Base-by-base conservation (phyloP, 2,888 invertebrate genomes). In the Omphaloscelis lunosa region DNA sequence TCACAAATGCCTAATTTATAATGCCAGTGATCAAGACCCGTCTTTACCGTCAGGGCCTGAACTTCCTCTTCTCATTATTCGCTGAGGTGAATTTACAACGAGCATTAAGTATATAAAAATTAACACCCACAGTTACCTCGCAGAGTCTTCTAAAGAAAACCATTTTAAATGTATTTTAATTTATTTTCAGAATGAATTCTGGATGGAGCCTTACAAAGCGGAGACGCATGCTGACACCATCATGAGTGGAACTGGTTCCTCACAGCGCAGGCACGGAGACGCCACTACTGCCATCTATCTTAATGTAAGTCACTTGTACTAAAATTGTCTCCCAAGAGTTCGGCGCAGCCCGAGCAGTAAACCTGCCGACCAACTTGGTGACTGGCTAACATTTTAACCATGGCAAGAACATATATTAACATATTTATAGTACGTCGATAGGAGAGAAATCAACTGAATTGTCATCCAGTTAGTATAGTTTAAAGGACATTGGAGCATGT, bases 261-360 rank as follows among this genome's bases (percentile, higher is more conserved):
- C 94, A 27, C 93, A 93, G 73, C 90, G 94, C 3, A 92, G 92
- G 58, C 93, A 93, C 39, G 92, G 91, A 29, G 95, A 95, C 61
- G 95, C 95, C 29, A 95, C 95, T 58, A 96, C 96, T 63, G 96
- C 95, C 84, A 96, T 96, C 76, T 95, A 95, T 84, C 88, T 96
- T 48, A 96, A 96, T 83, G 96, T 96, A 84, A 93, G 95, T 67
- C 23, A 51, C 51, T 3, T 23, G 3, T 8, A 51, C 7, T 51
- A 23, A 51, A 9, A 23, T 51, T 51, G 51, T 0, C 51, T 51
- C 2, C 2, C 17, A 48, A 15, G 17, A 45, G 45, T 15, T 45
- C 15, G 41, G 45, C 41, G 12, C 45, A 45, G 45, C 15, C 5
- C 15, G 0, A 9, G 41, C 41, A 15, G 45, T 45, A 15, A 11